phyloP scores from a whole-genome alignment of 1,140 invertebrate species.

The Aporrectodea caliginosa region DNA sequence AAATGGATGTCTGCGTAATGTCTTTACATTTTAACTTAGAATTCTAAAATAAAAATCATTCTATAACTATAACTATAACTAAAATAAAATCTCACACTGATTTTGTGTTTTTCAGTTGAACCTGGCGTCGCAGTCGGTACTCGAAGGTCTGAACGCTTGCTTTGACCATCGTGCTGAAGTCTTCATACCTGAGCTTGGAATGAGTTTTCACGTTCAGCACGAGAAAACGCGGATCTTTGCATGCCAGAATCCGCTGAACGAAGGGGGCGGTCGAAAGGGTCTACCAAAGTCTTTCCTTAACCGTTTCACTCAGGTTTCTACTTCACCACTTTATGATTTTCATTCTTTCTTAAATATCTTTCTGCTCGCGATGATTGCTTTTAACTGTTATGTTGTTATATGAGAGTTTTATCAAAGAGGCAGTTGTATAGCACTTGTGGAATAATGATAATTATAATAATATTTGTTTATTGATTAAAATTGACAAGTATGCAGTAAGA shows the following conservation, averaged over 20 bases:
- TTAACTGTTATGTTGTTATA: background rate
- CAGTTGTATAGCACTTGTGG: no score
- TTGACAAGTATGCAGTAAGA: no score
- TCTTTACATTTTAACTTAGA: no score
- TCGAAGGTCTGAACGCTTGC: slow-evolving; percentile 97
- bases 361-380: background rate
- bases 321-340: no score
- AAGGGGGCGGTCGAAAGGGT: slow-evolving; percentile 91
- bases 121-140: slow-evolving; percentile 93
- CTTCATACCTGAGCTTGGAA: slow-evolving; percentile 89
- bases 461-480: no score
- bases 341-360: no score
- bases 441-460: no score
- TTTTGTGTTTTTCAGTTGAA: slow-evolving; percentile 66
- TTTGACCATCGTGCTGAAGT: slow-evolving; percentile 95
- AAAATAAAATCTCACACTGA: no score
- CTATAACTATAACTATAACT: no score
- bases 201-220: slow-evolving; percentile 71
- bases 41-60: no score
- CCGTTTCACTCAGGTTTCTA: slow-evolving; percentile 83
- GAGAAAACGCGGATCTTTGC: slow-evolving; percentile 81
- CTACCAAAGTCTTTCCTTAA: slow-evolving; percentile 96
- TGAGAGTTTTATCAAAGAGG: no score
- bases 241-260: slow-evolving; percentile 95
- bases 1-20: no score